Percentiles rank a stretch among this genome's conserved stretches.
These are phyloP conservation scores for Drosophila saltans DNA, from an alignment of 1,140 invertebrate genomes.

Conservation along the genomic window DNA sequence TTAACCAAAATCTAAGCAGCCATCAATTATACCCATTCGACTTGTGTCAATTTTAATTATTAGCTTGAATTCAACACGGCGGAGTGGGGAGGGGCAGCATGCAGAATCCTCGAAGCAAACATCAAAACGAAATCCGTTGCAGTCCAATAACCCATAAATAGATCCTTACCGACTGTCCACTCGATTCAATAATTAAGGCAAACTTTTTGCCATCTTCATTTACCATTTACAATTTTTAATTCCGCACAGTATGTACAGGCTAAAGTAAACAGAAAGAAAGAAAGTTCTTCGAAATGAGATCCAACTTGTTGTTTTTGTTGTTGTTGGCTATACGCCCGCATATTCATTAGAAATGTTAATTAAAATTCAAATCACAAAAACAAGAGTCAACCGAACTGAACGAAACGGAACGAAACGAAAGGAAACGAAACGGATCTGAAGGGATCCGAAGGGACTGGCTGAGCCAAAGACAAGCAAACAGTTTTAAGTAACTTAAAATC, in stretches of 20 bases:
- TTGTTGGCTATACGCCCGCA: constrained; percentile 34
- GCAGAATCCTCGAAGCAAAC: not conserved
- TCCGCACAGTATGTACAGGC: not conserved
- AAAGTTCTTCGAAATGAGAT: constrained; percentile 7
- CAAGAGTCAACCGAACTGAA: constrained; percentile 28
- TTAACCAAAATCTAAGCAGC: not conserved
- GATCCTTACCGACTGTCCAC: constrained; percentile 5
- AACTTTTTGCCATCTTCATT: constrained; percentile 16
- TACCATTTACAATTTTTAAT: constrained; percentile 19
- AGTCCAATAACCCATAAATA: not conserved
- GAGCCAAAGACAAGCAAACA: constrained; percentile 70
- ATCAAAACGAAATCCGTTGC: constrained; percentile 9
- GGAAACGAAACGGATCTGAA: too few relatives aligned
- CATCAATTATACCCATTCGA: not conserved
- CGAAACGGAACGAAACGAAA: not conserved
- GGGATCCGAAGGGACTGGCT: not conserved
- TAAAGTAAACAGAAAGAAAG: constrained; percentile 24
- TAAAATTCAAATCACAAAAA: constrained; percentile 77
- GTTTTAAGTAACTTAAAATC: constrained; percentile 80
- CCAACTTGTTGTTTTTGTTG: not conserved
- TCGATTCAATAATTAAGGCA: constrained; percentile 28
- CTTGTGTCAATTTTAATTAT: constrained; percentile 1
- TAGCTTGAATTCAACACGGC: not conserved
- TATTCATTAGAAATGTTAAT: constrained; percentile 75
- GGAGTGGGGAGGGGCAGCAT: not conserved